Conservation (phyloP, 2,888 invertebrate genomes). For the Halictus ligatus region DNA sequence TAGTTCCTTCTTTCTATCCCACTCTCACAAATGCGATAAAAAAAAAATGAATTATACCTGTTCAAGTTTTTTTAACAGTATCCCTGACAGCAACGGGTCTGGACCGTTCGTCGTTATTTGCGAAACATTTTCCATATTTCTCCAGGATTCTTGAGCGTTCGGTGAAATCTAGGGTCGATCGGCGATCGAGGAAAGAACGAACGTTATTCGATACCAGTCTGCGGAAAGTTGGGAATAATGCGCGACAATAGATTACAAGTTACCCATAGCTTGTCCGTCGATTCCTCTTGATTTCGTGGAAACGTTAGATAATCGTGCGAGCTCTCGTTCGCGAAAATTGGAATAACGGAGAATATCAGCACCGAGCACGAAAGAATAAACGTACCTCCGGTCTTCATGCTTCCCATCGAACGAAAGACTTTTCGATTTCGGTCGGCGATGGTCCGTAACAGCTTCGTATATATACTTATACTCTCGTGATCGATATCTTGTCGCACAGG, state of each 20-base stretch:
- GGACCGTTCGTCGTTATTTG: neutral
- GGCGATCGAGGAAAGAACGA: neutral
- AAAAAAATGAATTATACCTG: neutral
- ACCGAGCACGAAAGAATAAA: neutral
- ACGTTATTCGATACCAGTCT: neutral
- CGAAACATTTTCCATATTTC: neutral
- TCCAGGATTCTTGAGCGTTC: neutral
- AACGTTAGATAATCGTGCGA: neutral
- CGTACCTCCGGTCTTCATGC: conserved; percentile 33
- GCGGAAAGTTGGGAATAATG: neutral
- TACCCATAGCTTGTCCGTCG: neutral
- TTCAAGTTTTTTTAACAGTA: neutral
- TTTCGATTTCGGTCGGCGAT: neutral
- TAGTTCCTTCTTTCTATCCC: neutral
- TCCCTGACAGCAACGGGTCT: neutral
- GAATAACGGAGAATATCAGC: neutral
- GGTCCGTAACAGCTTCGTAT: conserved; percentile 57
- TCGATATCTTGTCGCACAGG: conserved; percentile 27
- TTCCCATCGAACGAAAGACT: conserved; percentile 35
- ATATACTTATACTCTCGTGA: conserved; percentile 34
- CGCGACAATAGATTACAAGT: neutral
- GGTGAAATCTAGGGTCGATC: neutral
- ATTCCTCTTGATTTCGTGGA: neutral
- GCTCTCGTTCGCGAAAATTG: neutral
- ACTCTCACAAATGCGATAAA: neutral